Percentiles rank a stretch among this genome's conserved stretches.
Conservation (phyloP, 92 coral and sea anemone species). For the Chrysogorgia sp. region DNA sequence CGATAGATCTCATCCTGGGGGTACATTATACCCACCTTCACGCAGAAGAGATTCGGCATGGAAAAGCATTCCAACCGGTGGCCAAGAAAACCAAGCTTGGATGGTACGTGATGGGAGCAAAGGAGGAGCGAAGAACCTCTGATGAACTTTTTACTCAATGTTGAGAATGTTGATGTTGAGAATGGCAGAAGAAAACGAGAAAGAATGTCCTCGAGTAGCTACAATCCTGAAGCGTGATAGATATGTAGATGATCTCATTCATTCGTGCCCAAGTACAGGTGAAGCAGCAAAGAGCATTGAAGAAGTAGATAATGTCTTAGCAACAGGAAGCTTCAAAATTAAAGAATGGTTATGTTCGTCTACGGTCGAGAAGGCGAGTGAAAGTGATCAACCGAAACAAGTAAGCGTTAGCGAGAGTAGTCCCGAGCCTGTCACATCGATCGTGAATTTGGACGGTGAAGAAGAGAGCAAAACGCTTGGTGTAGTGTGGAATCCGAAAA, state of each 20-base stretch:
- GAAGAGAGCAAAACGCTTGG: slow-evolving; percentile 42
- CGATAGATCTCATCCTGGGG: no score
- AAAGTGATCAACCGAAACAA: neutral
- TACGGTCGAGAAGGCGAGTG: neutral
- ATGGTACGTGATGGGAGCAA: no score
- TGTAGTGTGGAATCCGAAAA: slow-evolving; percentile 52
- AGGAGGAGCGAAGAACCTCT: no score
- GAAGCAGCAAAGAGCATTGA: slow-evolving; percentile 19
- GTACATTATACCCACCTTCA: no score
- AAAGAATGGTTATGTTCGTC: slow-evolving; percentile 41
- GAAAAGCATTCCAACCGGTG: no score
- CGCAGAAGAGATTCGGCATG: no score
- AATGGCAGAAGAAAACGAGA: slow-evolving; percentile 50
- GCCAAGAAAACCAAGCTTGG: no score
- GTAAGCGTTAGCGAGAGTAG: neutral
- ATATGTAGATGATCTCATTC: slow-evolving; percentile 39
- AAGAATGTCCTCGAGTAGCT: slow-evolving; percentile 25
- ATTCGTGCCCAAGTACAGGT: slow-evolving; percentile 15
- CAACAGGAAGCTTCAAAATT: slow-evolving; percentile 50
- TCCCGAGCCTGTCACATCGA: neutral
- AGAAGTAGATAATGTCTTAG: slow-evolving; percentile 52
- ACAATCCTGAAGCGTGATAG: no score
- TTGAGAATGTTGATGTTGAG: slow-evolving; percentile 53
- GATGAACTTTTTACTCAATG: no score
- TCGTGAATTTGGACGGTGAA: slow-evolving; percentile 54